Evolutionary conservation across 53 echinoderm and acorn worm genomes (phyloP), one percentile per base, ranked within the genome.

Genomic region (Hippasteria phrygiana): DNA sequence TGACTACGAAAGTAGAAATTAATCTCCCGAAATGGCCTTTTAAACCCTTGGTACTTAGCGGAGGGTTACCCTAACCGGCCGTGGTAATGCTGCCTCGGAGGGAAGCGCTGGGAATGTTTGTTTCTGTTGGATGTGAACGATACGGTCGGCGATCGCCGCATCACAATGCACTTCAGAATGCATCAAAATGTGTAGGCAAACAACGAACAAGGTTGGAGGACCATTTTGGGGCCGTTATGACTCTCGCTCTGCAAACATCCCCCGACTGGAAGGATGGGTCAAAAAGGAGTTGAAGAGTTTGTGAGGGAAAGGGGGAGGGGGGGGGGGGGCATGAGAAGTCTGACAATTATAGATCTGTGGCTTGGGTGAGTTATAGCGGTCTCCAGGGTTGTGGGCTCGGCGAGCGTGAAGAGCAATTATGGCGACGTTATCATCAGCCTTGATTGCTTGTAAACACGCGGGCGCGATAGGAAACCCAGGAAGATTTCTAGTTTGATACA

Each of bases 361-460:
- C 38, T 17, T 10, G 35, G 71, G 43, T 85, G 47, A 71, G 50
- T 69, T 69, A 85, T 71, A 51, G 38, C 35, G 35, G 46, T 64
- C 36, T 66, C 47, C 10, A 22, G 43, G 67, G 31, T 45, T 37
- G 43, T 18, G 65, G 83, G 20, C 67, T 18, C 43, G 63, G 5
- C 28, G 33, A 45, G 67, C 13, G 18, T 24, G 54, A 71, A 53
- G 85, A 70, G 70, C 85, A 85, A 85, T 85, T 85, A 85, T 47
- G 50, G 48, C 69, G 50, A 70, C 85, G 64, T 71, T 70, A 71
- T 51, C 69, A 28, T 14, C 48, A 24, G 48, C 36, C 22, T 43
- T 69, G 85, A 85, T 85, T 85, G 85, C 70, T 70, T 85, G 85
- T 85, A 85, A 85, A 85, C 85, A 85, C 85, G 28, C 28, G 24